phyloP scores from a whole-genome alignment of 2,113 vertebrate genomes.

The Oxyura jamaicensis region DNA sequence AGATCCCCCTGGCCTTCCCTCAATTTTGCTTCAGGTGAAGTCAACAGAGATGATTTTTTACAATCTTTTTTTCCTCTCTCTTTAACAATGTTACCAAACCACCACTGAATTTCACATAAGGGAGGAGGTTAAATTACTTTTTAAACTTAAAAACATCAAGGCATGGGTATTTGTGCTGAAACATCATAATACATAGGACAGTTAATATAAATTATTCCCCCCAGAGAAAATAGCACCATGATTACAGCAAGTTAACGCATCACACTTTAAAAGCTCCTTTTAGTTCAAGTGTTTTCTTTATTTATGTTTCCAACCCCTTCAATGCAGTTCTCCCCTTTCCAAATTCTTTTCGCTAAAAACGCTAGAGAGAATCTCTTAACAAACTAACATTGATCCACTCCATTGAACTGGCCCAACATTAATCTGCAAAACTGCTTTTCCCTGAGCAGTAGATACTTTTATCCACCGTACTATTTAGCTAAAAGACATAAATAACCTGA shows the following conservation, averaged over 20 bases:
- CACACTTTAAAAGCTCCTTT: not conserved
- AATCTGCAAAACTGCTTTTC: slow-evolving; percentile 4
- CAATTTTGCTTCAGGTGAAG: not conserved
- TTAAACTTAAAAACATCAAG: not conserved
- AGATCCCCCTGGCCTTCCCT: not conserved
- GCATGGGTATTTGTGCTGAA: not conserved
- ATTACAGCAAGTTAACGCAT: not conserved
- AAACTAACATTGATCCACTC: slow-evolving; percentile 22
- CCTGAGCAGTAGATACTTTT: not conserved
- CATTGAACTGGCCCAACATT: not conserved
- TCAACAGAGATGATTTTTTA: not conserved
- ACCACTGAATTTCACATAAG: not conserved
- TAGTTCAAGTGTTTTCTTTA: not conserved
- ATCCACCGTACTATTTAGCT: not conserved
- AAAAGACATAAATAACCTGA: slow-evolving; percentile 19
- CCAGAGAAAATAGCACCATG: not conserved
- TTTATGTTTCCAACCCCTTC: not conserved
- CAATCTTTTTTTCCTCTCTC: not conserved
- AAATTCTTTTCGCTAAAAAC: not conserved
- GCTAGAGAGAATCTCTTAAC: not conserved
- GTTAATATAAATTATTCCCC: not conserved
- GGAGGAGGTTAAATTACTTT: not conserved
- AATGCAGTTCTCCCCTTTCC: not conserved
- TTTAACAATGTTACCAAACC: not conserved
- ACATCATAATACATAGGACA: not conserved